A percentile compares a stretch with the other conserved stretches of the same genome.
Evolutionary conservation across 2,113 vertebrate species (phyloP).

Genomic region (Calyptomena viridis): DNA sequence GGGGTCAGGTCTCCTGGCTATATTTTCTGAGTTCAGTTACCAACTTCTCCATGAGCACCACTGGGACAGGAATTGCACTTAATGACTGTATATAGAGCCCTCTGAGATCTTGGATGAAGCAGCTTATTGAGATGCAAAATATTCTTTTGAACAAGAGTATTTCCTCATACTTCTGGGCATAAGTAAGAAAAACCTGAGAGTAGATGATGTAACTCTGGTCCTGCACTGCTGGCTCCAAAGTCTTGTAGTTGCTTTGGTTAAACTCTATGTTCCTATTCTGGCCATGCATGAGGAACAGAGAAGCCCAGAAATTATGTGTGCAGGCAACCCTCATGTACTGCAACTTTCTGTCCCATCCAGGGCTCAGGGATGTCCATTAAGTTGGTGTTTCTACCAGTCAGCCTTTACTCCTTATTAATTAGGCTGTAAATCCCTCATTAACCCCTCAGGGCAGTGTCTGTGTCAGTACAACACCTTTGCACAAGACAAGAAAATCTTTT

Average conservation of each 20-base stretch:
- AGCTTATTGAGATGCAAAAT: constrained; percentile 50
- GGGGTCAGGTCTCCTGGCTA: constrained; percentile 32
- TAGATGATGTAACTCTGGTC: constrained; percentile 11
- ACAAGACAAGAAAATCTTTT: not conserved
- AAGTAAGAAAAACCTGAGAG: constrained; percentile 16
- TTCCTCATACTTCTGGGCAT: constrained; percentile 50
- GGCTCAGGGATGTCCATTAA: not conserved
- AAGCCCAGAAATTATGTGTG: not conserved
- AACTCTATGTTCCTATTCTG: not conserved
- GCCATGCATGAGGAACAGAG: not conserved
- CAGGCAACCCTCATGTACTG: not conserved
- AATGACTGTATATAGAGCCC: not conserved
- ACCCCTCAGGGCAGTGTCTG: not conserved
- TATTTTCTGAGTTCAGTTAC: constrained; percentile 26
- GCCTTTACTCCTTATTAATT: not conserved
- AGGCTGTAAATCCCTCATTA: not conserved
- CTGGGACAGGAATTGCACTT: not conserved
- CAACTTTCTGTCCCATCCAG: not conserved
- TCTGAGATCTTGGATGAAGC: constrained; percentile 21
- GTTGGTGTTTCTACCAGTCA: not conserved
- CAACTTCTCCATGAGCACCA: not conserved
- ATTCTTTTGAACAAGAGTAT: constrained; percentile 58
- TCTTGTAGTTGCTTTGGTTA: not conserved
- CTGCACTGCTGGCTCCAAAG: not conserved
- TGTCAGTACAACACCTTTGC: not conserved